Percentiles rank a stretch among this genome's conserved stretches.
Conservation (phyloP, 1,140 invertebrate genomes). For the Monomorium pharaonis region DNA sequence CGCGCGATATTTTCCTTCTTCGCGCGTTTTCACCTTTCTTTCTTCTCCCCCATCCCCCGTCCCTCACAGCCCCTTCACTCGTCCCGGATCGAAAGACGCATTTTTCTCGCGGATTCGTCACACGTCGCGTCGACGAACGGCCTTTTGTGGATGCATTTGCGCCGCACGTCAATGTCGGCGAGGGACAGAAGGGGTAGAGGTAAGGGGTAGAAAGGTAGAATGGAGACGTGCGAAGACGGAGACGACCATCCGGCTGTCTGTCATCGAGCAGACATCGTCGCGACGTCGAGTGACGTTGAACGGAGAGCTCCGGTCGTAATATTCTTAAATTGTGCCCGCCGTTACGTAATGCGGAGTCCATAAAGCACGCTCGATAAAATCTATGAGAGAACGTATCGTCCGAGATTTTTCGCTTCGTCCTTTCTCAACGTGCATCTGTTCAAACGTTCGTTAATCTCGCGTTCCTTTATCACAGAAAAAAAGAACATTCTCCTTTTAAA, state of each 20-base stretch:
- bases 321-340: constrained; percentile 3
- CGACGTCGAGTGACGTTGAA: constrained; percentile 25
- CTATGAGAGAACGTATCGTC: not conserved
- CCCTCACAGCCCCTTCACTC: not conserved
- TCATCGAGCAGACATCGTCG: constrained; percentile 52
- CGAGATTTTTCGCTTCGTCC: not conserved
- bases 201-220: not conserved
- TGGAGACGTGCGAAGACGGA: not conserved
- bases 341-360: constrained; percentile 7
- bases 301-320: constrained; percentile 32
- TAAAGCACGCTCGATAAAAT: constrained; percentile 20
- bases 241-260: constrained; percentile 50
- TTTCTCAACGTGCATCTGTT: not conserved
- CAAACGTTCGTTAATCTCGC: not conserved
- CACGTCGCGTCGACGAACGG: constrained; percentile 64
- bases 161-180: constrained; percentile 3
- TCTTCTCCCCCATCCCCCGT: not conserved
- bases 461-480: too few relatives aligned
- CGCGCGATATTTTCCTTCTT: constrained; percentile 52
- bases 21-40: not conserved
- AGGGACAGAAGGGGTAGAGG: not conserved
- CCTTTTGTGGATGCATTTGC: constrained; percentile 71
- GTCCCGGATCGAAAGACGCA: not conserved
- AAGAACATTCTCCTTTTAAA: too few relatives aligned
- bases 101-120: constrained; percentile 62